These are phyloP conservation scores for Hanleya hanleyi DNA, from an alignment of 2,888 invertebrate genomes.

Conservation along the genomic window DNA sequence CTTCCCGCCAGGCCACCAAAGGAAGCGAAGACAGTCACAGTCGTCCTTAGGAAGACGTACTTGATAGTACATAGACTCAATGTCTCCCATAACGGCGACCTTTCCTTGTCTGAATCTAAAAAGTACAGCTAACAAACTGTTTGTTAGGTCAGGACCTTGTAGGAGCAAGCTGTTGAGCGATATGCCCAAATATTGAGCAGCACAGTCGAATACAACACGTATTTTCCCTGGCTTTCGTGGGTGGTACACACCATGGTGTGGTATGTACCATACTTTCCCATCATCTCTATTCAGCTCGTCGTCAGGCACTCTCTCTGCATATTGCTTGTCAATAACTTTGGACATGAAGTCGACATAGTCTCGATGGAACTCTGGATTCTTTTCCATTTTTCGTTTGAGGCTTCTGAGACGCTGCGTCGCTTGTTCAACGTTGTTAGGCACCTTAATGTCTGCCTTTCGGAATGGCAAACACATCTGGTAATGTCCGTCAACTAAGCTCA, in stretches of 20 bases:
- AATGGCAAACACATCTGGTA: slow-evolving; percentile 26
- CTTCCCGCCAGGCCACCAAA: background rate
- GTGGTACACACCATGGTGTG: slow-evolving; percentile 8
- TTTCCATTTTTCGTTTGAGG: slow-evolving; percentile 2
- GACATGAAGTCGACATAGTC: slow-evolving; percentile 11
- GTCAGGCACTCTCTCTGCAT: slow-evolving; percentile 1
- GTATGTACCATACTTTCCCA: slow-evolving; percentile 12
- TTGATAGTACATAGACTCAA: background rate
- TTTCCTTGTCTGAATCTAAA: background rate
- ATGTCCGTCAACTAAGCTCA: slow-evolving; percentile 19
- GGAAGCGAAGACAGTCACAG: background rate
- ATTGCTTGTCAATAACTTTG: slow-evolving; percentile 7
- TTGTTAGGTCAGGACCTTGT: background rate
- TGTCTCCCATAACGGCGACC: slow-evolving; percentile 2
- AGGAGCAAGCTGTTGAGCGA: background rate
- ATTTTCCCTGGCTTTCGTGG: slow-evolving; percentile 10
- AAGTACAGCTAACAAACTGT: background rate
- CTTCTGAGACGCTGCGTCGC: slow-evolving; percentile 9
- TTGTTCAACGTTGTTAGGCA: slow-evolving; percentile 14
- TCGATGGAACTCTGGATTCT: background rate
- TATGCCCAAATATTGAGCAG: background rate
- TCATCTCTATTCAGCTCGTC: background rate
- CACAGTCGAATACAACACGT: slow-evolving; percentile 1
- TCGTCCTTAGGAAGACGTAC: background rate
- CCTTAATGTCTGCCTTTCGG: background rate